phyloP scores from a whole-genome alignment of 1,140 invertebrate species.

The Drosophila lacertosa region DNA sequence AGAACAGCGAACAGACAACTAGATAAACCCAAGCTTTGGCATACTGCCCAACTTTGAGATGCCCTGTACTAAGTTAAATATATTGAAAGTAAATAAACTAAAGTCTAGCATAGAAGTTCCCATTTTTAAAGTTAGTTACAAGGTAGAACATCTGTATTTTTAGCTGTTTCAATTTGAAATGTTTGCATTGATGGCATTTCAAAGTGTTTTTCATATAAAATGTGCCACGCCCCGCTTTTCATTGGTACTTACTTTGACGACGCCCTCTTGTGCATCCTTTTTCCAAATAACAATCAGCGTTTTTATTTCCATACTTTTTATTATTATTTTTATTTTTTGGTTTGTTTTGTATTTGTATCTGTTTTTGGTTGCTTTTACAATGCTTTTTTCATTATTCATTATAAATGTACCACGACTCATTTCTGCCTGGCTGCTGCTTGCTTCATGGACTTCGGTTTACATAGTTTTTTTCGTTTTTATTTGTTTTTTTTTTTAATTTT shows the following conservation, averaged over 20 bases:
- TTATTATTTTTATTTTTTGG: constrained; percentile 18
- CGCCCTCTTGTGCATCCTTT: not conserved
- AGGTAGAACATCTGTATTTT: not conserved
- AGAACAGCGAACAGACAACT: constrained; percentile 26
- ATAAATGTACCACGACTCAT: constrained; percentile 57
- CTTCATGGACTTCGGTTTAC: constrained; percentile 48
- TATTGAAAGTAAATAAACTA: not conserved
- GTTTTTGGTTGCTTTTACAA: constrained; percentile 61
- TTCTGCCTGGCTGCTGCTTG: constrained; percentile 32
- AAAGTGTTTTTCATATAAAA: not conserved
- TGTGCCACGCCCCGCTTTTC: not conserved
- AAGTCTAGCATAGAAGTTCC: too few species aligned
- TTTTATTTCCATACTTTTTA: constrained; percentile 49
- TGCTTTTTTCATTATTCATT: constrained; percentile 51
- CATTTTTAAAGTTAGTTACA: not conserved
- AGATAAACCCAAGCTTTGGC: not conserved
- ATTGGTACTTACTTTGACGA: constrained; percentile 10
- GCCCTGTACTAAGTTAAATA: too few species aligned
- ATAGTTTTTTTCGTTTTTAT: too few species aligned
- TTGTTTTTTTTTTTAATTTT: too few species aligned
- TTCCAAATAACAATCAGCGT: constrained; percentile 5
- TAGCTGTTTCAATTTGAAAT: not conserved
- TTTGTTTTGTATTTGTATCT: constrained; percentile 49
- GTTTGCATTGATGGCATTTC: not conserved
- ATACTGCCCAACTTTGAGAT: not conserved